These are phyloP conservation scores for Caenorhabditis sp. DNA, from an alignment of 2,888 invertebrate genomes.

Conservation along the genomic window DNA sequence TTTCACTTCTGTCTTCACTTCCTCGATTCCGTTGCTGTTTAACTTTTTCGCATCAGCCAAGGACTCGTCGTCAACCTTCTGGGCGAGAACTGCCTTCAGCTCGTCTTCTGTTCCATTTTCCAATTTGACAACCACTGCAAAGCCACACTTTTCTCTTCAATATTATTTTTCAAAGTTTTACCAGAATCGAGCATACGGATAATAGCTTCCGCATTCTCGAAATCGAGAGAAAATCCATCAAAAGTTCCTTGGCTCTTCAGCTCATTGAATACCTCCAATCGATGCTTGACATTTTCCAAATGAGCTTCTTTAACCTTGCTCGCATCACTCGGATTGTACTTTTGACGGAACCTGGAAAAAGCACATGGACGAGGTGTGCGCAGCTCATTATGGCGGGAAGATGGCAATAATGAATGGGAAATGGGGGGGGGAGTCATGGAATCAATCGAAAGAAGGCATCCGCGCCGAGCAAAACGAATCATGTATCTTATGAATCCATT, in stretches of 20 bases:
- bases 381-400: background rate
- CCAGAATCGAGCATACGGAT: slow-evolving; percentile 90
- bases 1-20: slow-evolving; percentile 21
- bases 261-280: slow-evolving; percentile 91
- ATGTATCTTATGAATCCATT: slow-evolving; percentile 24
- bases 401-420: slow-evolving; percentile 1
- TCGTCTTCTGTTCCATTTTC: slow-evolving; percentile 89
- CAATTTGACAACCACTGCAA: slow-evolving; percentile 82
- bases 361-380: background rate
- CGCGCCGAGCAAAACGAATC: slow-evolving; percentile 48
- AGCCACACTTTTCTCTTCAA: background rate
- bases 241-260: slow-evolving; percentile 85
- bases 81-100: slow-evolving; percentile 83
- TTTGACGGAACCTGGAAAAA: slow-evolving; percentile 92
- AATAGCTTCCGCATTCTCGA: slow-evolving; percentile 86
- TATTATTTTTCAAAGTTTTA: slow-evolving; percentile 57
- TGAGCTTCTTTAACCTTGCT: slow-evolving; percentile 91
- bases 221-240: slow-evolving; percentile 88
- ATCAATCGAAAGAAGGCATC: slow-evolving; percentile 33
- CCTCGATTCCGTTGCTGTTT: slow-evolving; percentile 42
- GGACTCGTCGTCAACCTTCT: slow-evolving; percentile 72
- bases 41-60: slow-evolving; percentile 67
- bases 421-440: background rate
- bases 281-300: slow-evolving; percentile 84
- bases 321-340: slow-evolving; percentile 98